phyloP scores from a whole-genome alignment of 1,140 invertebrate genomes.

The Papilio polytes region DNA sequence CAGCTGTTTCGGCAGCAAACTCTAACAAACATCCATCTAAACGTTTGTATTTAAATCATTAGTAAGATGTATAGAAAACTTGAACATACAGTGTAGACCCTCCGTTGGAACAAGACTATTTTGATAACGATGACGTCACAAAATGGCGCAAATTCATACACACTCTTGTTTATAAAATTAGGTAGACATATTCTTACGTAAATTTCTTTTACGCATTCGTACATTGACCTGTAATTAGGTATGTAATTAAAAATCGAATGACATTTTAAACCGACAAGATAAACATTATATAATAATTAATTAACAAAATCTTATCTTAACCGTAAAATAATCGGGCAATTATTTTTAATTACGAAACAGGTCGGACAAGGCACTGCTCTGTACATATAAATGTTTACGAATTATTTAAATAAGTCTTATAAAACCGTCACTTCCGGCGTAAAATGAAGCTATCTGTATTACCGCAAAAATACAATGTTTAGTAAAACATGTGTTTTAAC shows the following conservation, averaged over 20 bases:
- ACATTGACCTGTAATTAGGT: neutral
- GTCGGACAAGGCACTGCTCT: neutral
- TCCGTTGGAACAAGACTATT: no score
- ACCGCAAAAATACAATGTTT: no score
- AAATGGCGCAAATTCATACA: no score
- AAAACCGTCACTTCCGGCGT: conserved; percentile 25
- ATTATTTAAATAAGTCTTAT: neutral
- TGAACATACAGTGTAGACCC: no score
- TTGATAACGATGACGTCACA: no score
- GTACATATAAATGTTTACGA: conserved; percentile 2
- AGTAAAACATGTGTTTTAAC: no score
- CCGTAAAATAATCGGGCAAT: conserved; percentile 1
- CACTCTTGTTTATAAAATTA: no score
- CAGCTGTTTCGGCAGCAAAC: no score
- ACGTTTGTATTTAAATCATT: no score
- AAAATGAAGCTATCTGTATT: neutral
- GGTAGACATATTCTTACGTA: neutral
- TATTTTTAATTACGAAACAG: conserved; percentile 22
- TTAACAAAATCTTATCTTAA: conserved; percentile 22
- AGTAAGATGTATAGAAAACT: no score
- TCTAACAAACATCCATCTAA: no score
- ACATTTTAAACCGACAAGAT: neutral
- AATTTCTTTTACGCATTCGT: neutral
- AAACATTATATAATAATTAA: conserved; percentile 20
- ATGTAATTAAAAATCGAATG: neutral